Percentiles rank a stretch among this genome's conserved stretches.
Conservation (phyloP, 2,797 vertebrate species). For the Notamacropus eugenii region DNA sequence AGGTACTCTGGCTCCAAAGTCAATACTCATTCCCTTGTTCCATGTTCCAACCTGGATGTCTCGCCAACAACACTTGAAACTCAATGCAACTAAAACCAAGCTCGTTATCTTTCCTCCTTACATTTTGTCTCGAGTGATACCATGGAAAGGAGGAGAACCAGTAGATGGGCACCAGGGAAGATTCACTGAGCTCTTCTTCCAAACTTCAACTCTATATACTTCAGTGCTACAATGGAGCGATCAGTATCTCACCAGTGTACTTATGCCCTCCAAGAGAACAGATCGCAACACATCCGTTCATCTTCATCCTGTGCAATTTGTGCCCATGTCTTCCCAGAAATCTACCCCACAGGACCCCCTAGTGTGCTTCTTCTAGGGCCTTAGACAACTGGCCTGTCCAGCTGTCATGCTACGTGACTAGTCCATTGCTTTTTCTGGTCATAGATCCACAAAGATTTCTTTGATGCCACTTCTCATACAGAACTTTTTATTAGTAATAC, state of each 20-base stretch:
- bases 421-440: not conserved
- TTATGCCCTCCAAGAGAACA: not conserved
- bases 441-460: not conserved
- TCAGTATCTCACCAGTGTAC: not conserved
- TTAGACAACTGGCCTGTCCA: not conserved
- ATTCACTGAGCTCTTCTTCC: slow-evolving; percentile 10
- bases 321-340: not conserved
- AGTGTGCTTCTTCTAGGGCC: not conserved
- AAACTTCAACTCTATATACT: not conserved
- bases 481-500: not conserved
- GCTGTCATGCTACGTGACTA: not conserved
- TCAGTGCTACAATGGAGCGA: not conserved
- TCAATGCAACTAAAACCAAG: not conserved
- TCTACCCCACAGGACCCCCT: not conserved
- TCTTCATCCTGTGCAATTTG: not conserved
- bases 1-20: not conserved
- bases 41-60: not conserved
- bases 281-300: not conserved
- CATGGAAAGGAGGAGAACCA: slow-evolving; percentile 22
- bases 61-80: not conserved
- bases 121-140: not conserved
- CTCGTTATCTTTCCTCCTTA: not conserved
- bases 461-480: not conserved
- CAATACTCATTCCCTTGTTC: not conserved
- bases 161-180: slow-evolving; percentile 22